Evolutionary conservation across 2,797 vertebrate species (phyloP).

Genomic region (Tarsius wallacei): DNA sequence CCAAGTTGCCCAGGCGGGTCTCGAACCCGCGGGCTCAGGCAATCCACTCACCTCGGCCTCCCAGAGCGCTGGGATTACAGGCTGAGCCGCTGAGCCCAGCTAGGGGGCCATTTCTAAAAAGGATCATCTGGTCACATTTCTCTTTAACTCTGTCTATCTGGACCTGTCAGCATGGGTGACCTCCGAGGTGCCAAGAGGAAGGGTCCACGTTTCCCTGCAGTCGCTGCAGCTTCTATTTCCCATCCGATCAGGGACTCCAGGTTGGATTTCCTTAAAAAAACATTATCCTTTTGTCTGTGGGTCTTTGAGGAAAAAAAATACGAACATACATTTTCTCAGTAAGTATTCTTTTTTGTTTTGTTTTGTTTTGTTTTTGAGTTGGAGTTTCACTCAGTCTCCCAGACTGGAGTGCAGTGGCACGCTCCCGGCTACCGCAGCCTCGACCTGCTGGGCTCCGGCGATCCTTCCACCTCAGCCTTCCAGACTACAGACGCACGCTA

Average conservation of each 20-base stretch:
- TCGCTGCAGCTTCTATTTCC: neutral
- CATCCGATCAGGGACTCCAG: neutral
- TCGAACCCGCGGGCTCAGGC: too few species aligned
- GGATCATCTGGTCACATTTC: neutral
- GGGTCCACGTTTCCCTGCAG: neutral
- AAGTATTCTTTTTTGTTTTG: neutral
- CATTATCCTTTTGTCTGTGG: neutral
- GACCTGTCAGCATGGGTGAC: neutral
- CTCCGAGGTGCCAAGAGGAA: fast-evolving
- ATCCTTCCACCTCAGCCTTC: too few species aligned
- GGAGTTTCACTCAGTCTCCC: too few species aligned
- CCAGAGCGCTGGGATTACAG: too few species aligned
- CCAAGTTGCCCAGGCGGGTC: too few species aligned
- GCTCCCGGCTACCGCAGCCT: too few species aligned
- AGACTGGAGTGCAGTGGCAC: too few species aligned
- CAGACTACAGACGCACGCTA: too few species aligned
- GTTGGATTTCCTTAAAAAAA: neutral
- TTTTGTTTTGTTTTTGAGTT: too few species aligned
- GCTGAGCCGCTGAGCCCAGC: too few species aligned
- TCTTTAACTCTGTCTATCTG: neutral
- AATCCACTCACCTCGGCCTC: too few species aligned
- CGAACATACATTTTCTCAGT: neutral
- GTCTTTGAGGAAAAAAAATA: neutral
- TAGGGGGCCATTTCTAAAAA: neutral
- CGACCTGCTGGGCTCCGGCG: too few species aligned